Conservation (phyloP, 2,113 vertebrate species). For the Mus spicilegus region DNA sequence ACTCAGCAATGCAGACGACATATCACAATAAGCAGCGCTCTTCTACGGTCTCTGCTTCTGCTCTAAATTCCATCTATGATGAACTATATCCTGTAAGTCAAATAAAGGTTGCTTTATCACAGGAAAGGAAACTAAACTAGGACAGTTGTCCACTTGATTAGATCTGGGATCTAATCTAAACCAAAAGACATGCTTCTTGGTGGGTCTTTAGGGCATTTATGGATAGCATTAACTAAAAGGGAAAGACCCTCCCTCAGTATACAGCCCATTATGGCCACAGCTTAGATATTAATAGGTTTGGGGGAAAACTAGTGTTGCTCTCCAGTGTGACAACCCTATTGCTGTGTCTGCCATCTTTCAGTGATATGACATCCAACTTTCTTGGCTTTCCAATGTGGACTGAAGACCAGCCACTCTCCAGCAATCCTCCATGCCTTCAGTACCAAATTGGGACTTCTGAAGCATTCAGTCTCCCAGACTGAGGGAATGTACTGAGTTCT, state of each 20-base stretch:
- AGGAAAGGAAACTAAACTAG: not conserved
- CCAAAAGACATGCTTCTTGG: too few relatives aligned
- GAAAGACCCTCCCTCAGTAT: not conserved
- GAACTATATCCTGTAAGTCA: not conserved
- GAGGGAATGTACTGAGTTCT: not conserved
- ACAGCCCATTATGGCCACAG: not conserved
- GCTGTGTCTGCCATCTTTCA: too few relatives aligned
- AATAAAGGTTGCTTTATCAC: not conserved
- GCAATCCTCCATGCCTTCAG: not conserved
- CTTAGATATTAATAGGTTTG: not conserved
- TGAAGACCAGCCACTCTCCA: not conserved
- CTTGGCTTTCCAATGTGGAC: not conserved
- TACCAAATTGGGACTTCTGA: not conserved
- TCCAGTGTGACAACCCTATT: not conserved
- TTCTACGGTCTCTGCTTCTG: not conserved
- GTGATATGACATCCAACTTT: not conserved
- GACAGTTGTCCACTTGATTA: not conserved
- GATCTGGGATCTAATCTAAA: not conserved
- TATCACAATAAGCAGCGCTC: not conserved
- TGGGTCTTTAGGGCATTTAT: not conserved
- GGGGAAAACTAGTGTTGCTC: not conserved
- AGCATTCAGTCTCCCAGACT: too few relatives aligned
- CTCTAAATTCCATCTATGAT: not conserved
- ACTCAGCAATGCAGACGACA: too few relatives aligned
- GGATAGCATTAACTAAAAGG: not conserved